Evolutionary conservation across 2,797 vertebrate species (phyloP).

Genomic region (Oryzias dopingdopingensis): DNA sequence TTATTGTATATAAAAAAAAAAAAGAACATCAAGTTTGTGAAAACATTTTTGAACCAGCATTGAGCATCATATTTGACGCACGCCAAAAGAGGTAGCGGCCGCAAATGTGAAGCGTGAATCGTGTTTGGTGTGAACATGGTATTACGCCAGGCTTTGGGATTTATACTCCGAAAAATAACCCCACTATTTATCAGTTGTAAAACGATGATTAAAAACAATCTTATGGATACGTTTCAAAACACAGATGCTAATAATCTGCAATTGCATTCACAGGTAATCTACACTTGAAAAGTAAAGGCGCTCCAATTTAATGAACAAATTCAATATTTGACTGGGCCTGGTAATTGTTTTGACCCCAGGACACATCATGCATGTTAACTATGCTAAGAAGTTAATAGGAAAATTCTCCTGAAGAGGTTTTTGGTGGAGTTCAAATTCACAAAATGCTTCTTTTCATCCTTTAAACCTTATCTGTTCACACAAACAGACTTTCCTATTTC

Average conservation of each 20-base stretch:
- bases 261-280: background rate
- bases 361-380: constrained; percentile 29
- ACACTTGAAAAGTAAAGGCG: constrained; percentile 1
- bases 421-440: constrained; percentile 19
- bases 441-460: constrained; percentile 36
- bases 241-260: background rate
- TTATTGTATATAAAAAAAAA: no score
- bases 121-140: no score
- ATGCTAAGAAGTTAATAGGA: constrained; percentile 27
- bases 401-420: constrained; percentile 32
- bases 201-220: constrained; percentile 4
- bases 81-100: no score
- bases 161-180: background rate
- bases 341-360: constrained; percentile 19
- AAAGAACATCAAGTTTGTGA: no score
- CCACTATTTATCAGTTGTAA: background rate
- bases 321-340: constrained; percentile 6
- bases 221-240: background rate
- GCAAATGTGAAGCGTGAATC: no score
- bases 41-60: no score
- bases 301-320: background rate
- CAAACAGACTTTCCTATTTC: constrained; percentile 35
- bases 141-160: no score
- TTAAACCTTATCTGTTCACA: constrained; percentile 53
- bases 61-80: no score